These are phyloP conservation scores for Lithophane semibrunnea DNA, from an alignment of 2,888 invertebrate genomes.

Conservation along the genomic window DNA sequence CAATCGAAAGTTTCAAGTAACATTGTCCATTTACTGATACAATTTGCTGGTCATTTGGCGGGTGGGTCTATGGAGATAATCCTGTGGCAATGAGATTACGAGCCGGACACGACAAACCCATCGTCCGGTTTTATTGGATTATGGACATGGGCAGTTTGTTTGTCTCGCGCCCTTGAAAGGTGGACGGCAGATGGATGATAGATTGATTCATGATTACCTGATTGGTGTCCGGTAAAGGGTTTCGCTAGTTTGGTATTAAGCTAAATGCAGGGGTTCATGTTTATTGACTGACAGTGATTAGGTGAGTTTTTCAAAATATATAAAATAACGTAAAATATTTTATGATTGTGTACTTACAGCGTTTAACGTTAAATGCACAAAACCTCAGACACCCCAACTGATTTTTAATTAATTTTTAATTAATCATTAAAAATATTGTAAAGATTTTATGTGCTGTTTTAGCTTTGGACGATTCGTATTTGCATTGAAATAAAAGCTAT, in stretches of 20 bases:
- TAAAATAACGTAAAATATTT: not conserved
- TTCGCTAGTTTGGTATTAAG: not conserved
- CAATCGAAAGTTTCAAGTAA: conserved; percentile 32
- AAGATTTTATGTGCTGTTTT: too few relatives aligned
- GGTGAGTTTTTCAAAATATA: not conserved
- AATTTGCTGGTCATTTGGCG: conserved; percentile 73
- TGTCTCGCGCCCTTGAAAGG: conserved; percentile 67
- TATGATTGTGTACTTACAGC: too few relatives aligned
- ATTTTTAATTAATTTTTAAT: too few relatives aligned
- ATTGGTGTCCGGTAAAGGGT: conserved; percentile 31
- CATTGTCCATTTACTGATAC: conserved; percentile 49
- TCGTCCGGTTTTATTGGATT: conserved; percentile 81
- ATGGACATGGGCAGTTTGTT: conserved; percentile 71
- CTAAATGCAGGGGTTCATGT: not conserved
- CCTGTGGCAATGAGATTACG: conserved; percentile 83
- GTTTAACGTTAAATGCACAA: too few relatives aligned
- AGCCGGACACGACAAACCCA: conserved; percentile 83
- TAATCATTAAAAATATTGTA: too few relatives aligned
- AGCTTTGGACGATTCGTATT: too few relatives aligned
- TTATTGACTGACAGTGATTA: not conserved
- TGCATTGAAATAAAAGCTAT: too few relatives aligned
- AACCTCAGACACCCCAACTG: too few relatives aligned
- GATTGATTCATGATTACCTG: conserved; percentile 66
- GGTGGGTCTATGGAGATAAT: conserved; percentile 74
- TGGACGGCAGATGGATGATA: conserved; percentile 69